These are phyloP conservation scores for Apaloderma vittatum DNA, from an alignment of 2,113 vertebrate genomes.

Conservation along the genomic window DNA sequence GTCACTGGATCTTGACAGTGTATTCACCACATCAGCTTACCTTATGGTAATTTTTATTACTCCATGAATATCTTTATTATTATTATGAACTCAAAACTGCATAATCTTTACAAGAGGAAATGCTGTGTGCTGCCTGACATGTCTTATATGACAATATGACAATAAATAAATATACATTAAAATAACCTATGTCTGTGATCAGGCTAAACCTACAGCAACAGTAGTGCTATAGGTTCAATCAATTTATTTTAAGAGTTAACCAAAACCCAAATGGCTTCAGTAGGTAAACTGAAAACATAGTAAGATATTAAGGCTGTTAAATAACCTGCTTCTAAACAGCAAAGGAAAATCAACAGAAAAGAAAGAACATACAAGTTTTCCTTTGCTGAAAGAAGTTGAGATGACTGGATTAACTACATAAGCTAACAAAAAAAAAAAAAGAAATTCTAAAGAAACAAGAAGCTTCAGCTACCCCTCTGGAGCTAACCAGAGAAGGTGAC, in stretches of 20 bases:
- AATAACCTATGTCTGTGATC: not conserved
- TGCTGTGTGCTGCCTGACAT: not conserved
- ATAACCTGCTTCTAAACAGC: not conserved
- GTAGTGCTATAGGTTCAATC: not conserved
- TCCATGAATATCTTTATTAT: not conserved
- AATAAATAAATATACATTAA: not conserved
- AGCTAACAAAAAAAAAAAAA: too few relatives aligned
- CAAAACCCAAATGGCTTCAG: not conserved
- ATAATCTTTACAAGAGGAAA: not conserved
- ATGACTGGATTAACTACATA: not conserved
- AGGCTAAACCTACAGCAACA: not conserved
- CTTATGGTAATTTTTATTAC: not conserved
- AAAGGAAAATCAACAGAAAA: not conserved
- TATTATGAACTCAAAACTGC: not conserved
- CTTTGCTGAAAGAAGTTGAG: too few relatives aligned
- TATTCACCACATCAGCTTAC: not conserved
- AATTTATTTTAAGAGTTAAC: not conserved
- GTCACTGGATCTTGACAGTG: rapidly evolving
- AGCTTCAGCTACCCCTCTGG: not conserved
- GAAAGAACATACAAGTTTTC: not conserved
- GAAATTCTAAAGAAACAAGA: not conserved
- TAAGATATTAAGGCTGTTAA: not conserved
- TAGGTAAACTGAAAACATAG: not conserved
- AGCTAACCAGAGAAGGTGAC: not conserved
- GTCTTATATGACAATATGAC: not conserved